Percentiles rank a stretch among this genome's conserved stretches.
phyloP scores from a whole-genome alignment of 2,113 vertebrate genomes.

The Diadophis punctatus region DNA sequence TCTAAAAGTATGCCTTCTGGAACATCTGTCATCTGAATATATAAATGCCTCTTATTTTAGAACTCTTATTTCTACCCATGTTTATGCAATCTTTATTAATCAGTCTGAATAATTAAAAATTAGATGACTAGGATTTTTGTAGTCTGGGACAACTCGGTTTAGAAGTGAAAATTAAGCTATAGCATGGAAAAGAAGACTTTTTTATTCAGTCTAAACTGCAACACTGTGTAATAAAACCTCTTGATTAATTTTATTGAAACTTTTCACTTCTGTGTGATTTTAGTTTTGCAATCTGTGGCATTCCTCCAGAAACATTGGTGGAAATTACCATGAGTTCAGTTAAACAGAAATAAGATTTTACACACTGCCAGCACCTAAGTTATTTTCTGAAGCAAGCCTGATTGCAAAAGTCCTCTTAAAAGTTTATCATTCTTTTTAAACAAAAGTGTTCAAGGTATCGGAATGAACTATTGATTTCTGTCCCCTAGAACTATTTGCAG shows the following conservation, averaged over 20 bases:
- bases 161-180: background rate
- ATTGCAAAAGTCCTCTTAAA: background rate
- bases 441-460: constrained; percentile 9
- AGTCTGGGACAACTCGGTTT: background rate
- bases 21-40: background rate
- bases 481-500: constrained; percentile 47
- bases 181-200: background rate
- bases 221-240: background rate
- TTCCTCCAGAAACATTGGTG: background rate
- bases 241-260: background rate
- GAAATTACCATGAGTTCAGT: background rate
- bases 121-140: background rate
- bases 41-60: background rate
- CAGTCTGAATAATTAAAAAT: background rate
- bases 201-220: background rate
- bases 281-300: background rate
- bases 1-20: background rate
- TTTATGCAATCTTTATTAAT: background rate
- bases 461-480: constrained; percentile 51
- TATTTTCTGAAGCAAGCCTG: background rate
- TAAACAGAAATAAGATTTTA: background rate
- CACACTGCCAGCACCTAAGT: background rate
- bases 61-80: background rate
- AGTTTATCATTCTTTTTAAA: constrained; percentile 15
- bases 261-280: background rate